phyloP scores from a whole-genome alignment of 2,888 invertebrate genomes.

The Trichopria drosophilae region DNA sequence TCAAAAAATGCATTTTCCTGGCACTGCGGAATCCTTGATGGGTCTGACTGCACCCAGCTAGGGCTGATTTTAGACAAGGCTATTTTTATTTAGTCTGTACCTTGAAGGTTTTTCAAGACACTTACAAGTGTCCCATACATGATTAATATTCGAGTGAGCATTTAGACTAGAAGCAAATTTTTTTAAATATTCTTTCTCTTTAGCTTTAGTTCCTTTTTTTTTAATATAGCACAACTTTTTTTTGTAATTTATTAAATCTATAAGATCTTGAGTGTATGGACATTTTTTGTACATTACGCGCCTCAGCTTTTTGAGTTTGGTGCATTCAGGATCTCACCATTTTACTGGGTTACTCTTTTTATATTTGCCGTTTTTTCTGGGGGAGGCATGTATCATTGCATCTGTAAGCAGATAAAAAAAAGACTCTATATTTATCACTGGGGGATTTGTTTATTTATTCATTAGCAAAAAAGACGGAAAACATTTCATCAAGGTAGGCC shows the following conservation, averaged over 20 bases:
- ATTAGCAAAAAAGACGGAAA: background rate
- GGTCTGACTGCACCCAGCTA: too few species aligned
- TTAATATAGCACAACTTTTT: too few species aligned
- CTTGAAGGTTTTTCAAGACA: too few species aligned
- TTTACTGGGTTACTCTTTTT: slow-evolving; percentile 6
- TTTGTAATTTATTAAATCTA: slow-evolving; percentile 3
- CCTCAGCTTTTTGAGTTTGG: slow-evolving; percentile 1
- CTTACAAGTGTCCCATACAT: too few species aligned
- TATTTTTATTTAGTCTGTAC: too few species aligned
- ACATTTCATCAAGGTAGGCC: background rate
- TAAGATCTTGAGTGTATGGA: background rate
- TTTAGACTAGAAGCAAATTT: too few species aligned
- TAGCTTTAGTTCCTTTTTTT: too few species aligned
- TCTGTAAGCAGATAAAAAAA: background rate
- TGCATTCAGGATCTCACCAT: slow-evolving; percentile 13
- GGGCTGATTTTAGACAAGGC: too few species aligned
- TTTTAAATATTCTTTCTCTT: too few species aligned
- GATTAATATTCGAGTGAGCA: too few species aligned
- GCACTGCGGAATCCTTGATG: too few species aligned
- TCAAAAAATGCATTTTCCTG: too few species aligned
- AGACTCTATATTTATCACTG: slow-evolving; percentile 2
- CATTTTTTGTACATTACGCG: slow-evolving; percentile 3
- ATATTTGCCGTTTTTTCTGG: background rate
- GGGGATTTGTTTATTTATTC: background rate
- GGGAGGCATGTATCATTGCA: background rate